Evolutionary conservation across 2,113 vertebrate species (phyloP), one percentile per base, ranked within the genome.

Genomic region (Myxocyprinus asiaticus): DNA sequence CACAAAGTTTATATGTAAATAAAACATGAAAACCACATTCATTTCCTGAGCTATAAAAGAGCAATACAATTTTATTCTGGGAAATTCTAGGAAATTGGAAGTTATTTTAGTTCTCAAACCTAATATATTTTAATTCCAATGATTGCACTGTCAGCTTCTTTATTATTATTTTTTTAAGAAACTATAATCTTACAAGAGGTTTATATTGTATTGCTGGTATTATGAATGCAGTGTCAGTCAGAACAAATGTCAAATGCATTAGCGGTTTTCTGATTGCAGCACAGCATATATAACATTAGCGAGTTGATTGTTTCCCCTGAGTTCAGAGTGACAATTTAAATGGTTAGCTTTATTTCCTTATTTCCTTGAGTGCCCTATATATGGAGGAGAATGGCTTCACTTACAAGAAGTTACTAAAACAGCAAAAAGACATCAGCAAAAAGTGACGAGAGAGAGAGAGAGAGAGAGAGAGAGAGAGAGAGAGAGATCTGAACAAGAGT

Each of bases 391-490:
- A 56, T 43, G 3, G 12, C 63, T 61, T 64, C 61, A 9, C 5
- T 45, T 62, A 14, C 55, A 68, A 33, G 64, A 58, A 65, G 50
- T 15, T 33, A 22, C 61, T 22, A 72, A 71, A 67, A 59, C 68
- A 62, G 42, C 69, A 73, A 9, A 64, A 33, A 80, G 64, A n/a
- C 11, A 74, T 56, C 79, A 58, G 48, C 14, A 68, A 65, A 59
- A 44, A 71, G 74, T 58, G 45, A n/a, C 76, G n/a, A 50, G 64
- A 22, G 7, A 9, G 56, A 45, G 74, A 76, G 45, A 74, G 45
- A 47, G 48, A 65, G 9, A 59, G 44, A 75, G n/a, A 50, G 64
- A 22, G 7, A 9, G 56, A 45, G 74, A 76, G 45, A 74, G 45
- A 47, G 48, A 65, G 9, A 59, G 44, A 75, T 75, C 47, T 67